Conservation (phyloP, 2,113 vertebrate genomes). For the Hyperopisus bebe region DNA sequence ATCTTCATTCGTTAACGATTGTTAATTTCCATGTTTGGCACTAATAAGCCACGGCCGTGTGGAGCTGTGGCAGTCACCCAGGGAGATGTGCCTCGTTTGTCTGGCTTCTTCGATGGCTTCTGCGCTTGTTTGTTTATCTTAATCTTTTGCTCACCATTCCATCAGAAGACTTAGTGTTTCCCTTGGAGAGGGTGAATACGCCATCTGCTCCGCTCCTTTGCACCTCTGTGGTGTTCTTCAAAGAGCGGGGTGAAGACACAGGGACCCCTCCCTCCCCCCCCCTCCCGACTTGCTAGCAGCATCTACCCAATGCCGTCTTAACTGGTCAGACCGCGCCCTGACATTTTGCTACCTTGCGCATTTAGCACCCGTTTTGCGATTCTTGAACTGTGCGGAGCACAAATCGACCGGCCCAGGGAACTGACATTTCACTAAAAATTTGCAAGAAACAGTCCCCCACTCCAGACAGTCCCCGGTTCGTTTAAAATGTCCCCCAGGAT, state of each 20-base stretch:
- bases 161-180: not conserved
- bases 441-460: not conserved
- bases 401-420: conserved; percentile 36
- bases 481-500: conserved; percentile 6
- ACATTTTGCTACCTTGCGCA: conserved; percentile 21
- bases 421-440: not conserved
- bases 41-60: conserved; percentile 26
- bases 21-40: conserved; percentile 18
- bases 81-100: not conserved
- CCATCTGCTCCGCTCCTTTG: conserved; percentile 35
- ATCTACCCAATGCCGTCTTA: conserved; percentile 24
- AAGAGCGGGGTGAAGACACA: conserved; percentile 24
- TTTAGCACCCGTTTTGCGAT: conserved; percentile 5
- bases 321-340: conserved; percentile 29
- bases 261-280: not conserved
- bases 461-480: not conserved
- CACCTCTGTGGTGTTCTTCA: conserved; percentile 33
- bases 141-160: conserved; percentile 18
- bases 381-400: conserved; percentile 24
- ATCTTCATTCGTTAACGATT: conserved; percentile 6
- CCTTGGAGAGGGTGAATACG: conserved; percentile 6
- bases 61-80: conserved; percentile 27
- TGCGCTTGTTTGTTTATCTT: not conserved
- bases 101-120: not conserved
- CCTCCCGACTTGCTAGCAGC: not conserved